These are phyloP conservation scores for Aurelia coerulea DNA, from an alignment of 30 jellyfish, hydroid and myxozoan genomes.

Conservation along the genomic window DNA sequence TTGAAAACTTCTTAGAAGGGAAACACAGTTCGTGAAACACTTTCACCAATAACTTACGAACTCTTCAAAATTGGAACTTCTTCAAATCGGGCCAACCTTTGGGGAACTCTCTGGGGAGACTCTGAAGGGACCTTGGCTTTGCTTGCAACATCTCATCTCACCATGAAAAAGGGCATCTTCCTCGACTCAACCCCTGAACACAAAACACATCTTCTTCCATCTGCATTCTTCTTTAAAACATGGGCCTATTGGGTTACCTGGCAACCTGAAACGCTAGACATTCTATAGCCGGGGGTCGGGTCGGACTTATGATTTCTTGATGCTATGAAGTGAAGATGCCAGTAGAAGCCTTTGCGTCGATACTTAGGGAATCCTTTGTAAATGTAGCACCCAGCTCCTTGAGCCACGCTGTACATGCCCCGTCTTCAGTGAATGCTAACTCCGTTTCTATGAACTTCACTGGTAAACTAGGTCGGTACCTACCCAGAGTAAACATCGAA, in stretches of 20 bases:
- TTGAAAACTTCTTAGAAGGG: not conserved
- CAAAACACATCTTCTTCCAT: too few species aligned
- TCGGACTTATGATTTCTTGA: slow-evolving; percentile 20
- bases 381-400: slow-evolving; percentile 87
- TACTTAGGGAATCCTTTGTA: slow-evolving; percentile 70
- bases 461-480: slow-evolving; percentile 98
- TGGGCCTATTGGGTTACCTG: slow-evolving; percentile 29
- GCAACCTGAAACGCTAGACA: slow-evolving; percentile 51
- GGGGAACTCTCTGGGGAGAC: not conserved
- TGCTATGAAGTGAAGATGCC: slow-evolving; percentile 67
- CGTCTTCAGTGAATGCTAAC: slow-evolving; percentile 92
- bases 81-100: too few species aligned
- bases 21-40: too few species aligned
- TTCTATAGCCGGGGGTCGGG: slow-evolving; percentile 36
- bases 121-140: not conserved
- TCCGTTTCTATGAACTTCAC: slow-evolving; percentile 83
- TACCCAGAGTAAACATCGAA: slow-evolving; percentile 80
- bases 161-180: too few species aligned
- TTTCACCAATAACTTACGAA: too few species aligned
- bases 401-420: slow-evolving; percentile 90
- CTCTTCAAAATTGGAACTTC: too few species aligned
- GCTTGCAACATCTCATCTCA: too few species aligned
- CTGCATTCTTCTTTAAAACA: slow-evolving; percentile 23
- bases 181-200: too few species aligned
- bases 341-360: slow-evolving; percentile 95